Conservation (phyloP, 1,140 invertebrate genomes). For the Eulimnadia texana region DNA sequence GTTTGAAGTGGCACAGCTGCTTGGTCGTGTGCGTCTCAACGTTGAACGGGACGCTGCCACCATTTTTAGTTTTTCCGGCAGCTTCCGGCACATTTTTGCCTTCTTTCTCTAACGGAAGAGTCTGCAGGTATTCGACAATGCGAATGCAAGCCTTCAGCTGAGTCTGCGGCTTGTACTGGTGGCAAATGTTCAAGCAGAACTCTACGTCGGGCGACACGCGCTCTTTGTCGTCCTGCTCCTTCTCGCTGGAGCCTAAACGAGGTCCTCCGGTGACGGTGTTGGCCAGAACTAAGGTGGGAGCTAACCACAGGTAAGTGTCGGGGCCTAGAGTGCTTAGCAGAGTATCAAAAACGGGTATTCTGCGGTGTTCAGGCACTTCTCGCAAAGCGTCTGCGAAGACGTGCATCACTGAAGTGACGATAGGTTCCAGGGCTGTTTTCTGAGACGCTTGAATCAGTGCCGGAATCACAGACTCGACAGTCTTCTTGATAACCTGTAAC, state of each 20-base stretch:
- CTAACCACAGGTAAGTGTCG: conserved; percentile 52
- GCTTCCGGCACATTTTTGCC: background rate
- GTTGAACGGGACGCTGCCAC: conserved; percentile 35
- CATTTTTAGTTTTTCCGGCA: background rate
- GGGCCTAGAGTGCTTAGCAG: conserved; percentile 54
- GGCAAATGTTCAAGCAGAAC: conserved; percentile 47
- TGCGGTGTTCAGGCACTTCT: conserved; percentile 77
- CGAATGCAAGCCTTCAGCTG: conserved; percentile 47
- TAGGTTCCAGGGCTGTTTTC: conserved; percentile 5
- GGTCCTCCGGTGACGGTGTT: conserved; percentile 17
- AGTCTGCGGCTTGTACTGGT: conserved; percentile 45
- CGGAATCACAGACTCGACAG: conserved; percentile 78
- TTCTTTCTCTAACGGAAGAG: conserved; percentile 45
- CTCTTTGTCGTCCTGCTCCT: conserved; percentile 8
- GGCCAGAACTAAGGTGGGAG: conserved; percentile 26
- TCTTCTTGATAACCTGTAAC: conserved; percentile 60
- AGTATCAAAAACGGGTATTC: conserved; percentile 61
- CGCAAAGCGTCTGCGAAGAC: conserved; percentile 77
- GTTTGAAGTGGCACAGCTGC: conserved; percentile 67
- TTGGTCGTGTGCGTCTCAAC: conserved; percentile 46
- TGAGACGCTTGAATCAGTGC: conserved; percentile 44
- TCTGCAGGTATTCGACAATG: conserved; percentile 45
- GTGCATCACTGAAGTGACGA: conserved; percentile 39
- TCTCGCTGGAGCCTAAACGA: background rate
- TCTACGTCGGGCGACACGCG: conserved; percentile 35